phyloP scores from a whole-genome alignment of 1,140 invertebrate genomes.

The Panagrolaimus sp. region DNA sequence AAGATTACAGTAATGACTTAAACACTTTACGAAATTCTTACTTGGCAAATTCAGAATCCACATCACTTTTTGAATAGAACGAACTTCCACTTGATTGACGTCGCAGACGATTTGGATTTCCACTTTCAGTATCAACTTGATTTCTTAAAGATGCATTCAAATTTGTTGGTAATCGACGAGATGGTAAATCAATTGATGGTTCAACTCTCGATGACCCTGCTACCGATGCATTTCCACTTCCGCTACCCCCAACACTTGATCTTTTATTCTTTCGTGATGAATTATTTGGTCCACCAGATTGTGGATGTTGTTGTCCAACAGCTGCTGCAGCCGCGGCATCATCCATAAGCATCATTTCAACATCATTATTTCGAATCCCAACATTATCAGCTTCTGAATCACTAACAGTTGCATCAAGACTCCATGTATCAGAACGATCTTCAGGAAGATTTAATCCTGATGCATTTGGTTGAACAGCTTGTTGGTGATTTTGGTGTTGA shows the following conservation, averaged over 20 bases:
- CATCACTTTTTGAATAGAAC: slow-evolving; percentile 25
- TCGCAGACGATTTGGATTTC: background rate
- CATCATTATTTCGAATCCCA: background rate
- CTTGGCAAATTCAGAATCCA: slow-evolving; percentile 21
- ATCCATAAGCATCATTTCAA: slow-evolving; percentile 15
- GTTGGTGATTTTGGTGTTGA: background rate
- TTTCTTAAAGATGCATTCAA: slow-evolving; percentile 10
- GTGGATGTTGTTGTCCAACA: background rate
- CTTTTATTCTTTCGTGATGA: background rate
- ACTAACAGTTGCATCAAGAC: slow-evolving; percentile 86
- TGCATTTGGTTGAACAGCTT: slow-evolving; percentile 6
- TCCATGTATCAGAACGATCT: slow-evolving; percentile 75
- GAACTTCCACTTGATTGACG: slow-evolving; percentile 25
- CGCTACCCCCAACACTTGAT: too few species aligned
- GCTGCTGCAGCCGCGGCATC: slow-evolving; percentile 16
- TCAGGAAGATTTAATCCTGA: slow-evolving; percentile 8
- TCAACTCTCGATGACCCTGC: too few species aligned
- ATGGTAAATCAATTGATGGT: background rate
- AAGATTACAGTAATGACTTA: background rate
- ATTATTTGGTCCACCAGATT: background rate
- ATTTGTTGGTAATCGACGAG: slow-evolving; percentile 6
- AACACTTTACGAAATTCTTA: background rate
- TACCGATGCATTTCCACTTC: background rate
- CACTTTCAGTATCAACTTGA: slow-evolving; percentile 21
- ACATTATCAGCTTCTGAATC: slow-evolving; percentile 71